Evolutionary conservation across 1,140 invertebrate genomes (phyloP).

Genomic region (Wiebesia pumilae): DNA sequence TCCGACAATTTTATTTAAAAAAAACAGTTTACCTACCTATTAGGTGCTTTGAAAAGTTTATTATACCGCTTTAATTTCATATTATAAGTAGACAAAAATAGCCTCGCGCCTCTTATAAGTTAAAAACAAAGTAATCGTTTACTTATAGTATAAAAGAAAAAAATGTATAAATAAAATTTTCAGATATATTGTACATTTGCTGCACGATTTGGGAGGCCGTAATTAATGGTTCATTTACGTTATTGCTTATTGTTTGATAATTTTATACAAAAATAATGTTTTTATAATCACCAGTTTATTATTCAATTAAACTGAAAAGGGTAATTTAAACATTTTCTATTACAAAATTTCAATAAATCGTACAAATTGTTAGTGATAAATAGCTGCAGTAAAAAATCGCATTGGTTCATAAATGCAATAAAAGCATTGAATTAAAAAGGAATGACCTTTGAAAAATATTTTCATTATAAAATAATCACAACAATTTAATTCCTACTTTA

Average conservation of each 20-base stretch:
- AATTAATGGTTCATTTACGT: conserved; percentile 15
- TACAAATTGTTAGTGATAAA: background rate
- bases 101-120: conserved; percentile 14
- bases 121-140: conserved; percentile 20
- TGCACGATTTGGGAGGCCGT: conserved; percentile 2
- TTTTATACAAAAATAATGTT: conserved; percentile 26
- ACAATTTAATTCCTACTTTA: conserved; percentile 25
- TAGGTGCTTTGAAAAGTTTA: background rate
- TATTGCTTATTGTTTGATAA: conserved; percentile 15
- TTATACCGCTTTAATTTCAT: background rate
- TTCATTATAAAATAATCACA: conserved; percentile 38
- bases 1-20: background rate
- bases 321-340: conserved; percentile 18
- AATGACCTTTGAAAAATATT: conserved; percentile 42
- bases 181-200: conserved; percentile 19
- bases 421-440: conserved; percentile 32
- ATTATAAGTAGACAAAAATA: conserved; percentile 14
- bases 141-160: conserved; percentile 17
- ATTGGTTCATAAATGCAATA: conserved; percentile 31
- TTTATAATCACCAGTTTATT: conserved; percentile 20
- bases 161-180: conserved; percentile 31
- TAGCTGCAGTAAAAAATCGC: background rate
- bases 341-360: conserved; percentile 12
- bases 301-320: conserved; percentile 28
- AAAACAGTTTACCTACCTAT: background rate